Percentiles rank a stretch among this genome's conserved stretches.
phyloP scores from a whole-genome alignment of 2,113 vertebrate genomes.

The Pseudorectes ferrugineus region DNA sequence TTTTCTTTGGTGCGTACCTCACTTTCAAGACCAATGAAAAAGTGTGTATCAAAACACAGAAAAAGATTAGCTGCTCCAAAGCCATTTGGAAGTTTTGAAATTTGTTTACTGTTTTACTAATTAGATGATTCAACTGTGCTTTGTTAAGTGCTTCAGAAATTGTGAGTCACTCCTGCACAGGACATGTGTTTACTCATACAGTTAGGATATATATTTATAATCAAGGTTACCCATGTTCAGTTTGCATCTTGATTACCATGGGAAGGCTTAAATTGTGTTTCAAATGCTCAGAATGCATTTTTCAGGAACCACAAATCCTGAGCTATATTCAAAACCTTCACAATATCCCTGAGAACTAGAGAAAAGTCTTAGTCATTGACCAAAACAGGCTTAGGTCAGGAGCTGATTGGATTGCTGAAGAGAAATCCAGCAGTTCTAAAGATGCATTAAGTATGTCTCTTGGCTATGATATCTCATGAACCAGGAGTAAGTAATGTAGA shows the following conservation, averaged over 20 bases:
- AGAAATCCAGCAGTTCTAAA: background rate
- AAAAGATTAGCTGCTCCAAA: background rate
- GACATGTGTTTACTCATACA: constrained; percentile 10
- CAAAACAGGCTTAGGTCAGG: background rate
- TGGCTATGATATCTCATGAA: background rate
- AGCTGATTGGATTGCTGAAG: background rate
- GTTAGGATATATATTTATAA: background rate
- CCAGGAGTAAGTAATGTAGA: background rate
- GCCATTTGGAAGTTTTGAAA: background rate
- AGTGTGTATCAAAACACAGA: background rate
- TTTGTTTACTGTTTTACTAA: constrained; percentile 26
- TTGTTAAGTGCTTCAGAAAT: constrained; percentile 29
- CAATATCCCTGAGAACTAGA: background rate
- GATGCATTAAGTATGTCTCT: background rate
- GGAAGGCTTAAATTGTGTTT: background rate
- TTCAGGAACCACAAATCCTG: background rate
- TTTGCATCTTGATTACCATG: background rate
- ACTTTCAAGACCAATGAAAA: background rate
- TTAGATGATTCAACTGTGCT: constrained; percentile 31
- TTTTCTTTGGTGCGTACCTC: background rate
- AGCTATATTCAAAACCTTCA: background rate
- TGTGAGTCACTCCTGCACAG: constrained; percentile 21
- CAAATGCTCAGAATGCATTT: background rate
- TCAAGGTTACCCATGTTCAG: constrained; percentile 10
- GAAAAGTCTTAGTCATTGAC: background rate